Base-by-base conservation (phyloP, 2,888 invertebrate species). In the Nezara viridula region DNA sequence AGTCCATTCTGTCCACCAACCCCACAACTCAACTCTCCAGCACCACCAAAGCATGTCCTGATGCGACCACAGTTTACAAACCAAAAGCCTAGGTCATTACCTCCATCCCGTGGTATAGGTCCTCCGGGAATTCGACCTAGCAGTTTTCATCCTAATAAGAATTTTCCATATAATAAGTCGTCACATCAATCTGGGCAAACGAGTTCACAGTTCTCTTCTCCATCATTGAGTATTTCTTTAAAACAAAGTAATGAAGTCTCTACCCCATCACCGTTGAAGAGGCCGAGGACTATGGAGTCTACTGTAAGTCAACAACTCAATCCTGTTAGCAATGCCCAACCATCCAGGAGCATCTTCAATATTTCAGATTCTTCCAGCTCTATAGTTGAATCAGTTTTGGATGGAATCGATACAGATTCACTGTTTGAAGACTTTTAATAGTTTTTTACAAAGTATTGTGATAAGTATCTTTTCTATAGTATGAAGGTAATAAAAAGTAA, bases 381-480 rank as follows among this genome's bases (percentile, higher is more conserved):
- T n/a, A 52, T 88, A 19, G 90, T 91, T 12, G 91, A 91, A 60
- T 90, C 89, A 88, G 89, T 91, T n/a, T 87, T 91, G 14, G 91
- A 91, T 44, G 91, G 91, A 10, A 90, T 91, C 27, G 91, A 91
- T 89, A 90, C 91, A 0, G 91, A 91, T 85, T 90, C 91, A 19
- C 85, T 91, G 50, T 91, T 91, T 86, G 91, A 90, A 73, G 91
- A 91, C 85, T 91, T 91, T 89, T 90, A 90, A 85, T 88, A 14
- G 2, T 44, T 73, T 27, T 37, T 73, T 19, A 44, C 21, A 7
- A 37, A 14, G 27, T 27, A 21, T 60, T 7, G 21, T 73, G 37
- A 73, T 73, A 37, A 73, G 16, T 37, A 19, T 37, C 4, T 19
- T 37, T 21, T 14, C 24, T 37, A 73, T 21, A 19, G 32, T 37